Conservation (phyloP, 2,797 vertebrate genomes). For the Liasis olivaceus region DNA sequence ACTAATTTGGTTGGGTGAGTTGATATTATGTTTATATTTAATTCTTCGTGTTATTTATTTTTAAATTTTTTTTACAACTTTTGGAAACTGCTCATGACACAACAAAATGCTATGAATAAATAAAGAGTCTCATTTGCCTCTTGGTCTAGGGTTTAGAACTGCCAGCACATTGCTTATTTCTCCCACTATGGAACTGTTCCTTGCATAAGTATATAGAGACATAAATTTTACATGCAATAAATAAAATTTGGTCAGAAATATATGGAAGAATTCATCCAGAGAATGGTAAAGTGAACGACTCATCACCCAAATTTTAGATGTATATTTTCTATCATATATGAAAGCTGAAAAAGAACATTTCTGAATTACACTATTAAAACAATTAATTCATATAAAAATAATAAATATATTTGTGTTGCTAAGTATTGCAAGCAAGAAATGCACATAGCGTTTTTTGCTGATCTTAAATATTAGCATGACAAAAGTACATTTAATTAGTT, state of each 20-base stretch:
- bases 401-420: neutral
- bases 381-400: neutral
- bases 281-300: neutral
- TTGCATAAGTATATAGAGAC: neutral
- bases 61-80: neutral
- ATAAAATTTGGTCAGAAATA: neutral
- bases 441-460: neutral
- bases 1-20: neutral
- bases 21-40: neutral
- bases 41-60: neutral
- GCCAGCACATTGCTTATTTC: neutral
- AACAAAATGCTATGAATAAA: neutral
- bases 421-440: neutral
- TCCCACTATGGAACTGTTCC: neutral
- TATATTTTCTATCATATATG: neutral
- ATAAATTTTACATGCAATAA: neutral
- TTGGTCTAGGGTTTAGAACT: neutral
- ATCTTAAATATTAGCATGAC: neutral
- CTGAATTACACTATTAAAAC: neutral
- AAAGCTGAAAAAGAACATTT: neutral
- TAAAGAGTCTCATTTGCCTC: neutral
- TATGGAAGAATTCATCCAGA: neutral
- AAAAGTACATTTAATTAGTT: neutral
- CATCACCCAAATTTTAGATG: neutral
- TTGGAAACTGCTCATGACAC: neutral